Conservation (phyloP, 2,797 vertebrate genomes). For the Anisognathus igniventris region DNA sequence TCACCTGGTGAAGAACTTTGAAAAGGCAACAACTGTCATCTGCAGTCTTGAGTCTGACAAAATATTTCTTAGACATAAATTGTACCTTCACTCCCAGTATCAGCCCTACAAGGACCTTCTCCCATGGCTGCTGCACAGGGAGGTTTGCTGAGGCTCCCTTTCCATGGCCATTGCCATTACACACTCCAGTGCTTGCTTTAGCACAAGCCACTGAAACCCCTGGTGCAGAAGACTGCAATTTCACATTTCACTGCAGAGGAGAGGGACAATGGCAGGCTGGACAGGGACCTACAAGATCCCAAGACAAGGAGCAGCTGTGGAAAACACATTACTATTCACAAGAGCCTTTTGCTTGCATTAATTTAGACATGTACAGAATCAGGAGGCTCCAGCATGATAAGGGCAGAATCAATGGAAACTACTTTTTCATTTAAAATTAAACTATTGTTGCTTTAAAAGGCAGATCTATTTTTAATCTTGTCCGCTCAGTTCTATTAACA, state of each 20-base stretch:
- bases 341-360: neutral
- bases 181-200: neutral
- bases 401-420: neutral
- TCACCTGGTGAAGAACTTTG: neutral
- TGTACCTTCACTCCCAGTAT: neutral
- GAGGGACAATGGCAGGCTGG: neutral
- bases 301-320: neutral
- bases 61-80: neutral
- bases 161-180: neutral
- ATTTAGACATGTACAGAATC: neutral
- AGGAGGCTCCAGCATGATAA: neutral
- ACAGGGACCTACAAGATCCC: neutral
- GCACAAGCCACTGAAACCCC: neutral
- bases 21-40: neutral
- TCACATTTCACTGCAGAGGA: slow-evolving; percentile 25
- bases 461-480: neutral
- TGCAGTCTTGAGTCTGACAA: neutral
- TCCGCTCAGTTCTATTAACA: neutral
- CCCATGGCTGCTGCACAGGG: neutral
- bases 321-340: neutral
- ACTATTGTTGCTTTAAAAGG: neutral
- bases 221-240: neutral
- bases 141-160: neutral
- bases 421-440: slow-evolving; percentile 10
- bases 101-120: neutral